Conservation (phyloP, 2,888 invertebrate genomes). For the Cantharis lateralis region DNA sequence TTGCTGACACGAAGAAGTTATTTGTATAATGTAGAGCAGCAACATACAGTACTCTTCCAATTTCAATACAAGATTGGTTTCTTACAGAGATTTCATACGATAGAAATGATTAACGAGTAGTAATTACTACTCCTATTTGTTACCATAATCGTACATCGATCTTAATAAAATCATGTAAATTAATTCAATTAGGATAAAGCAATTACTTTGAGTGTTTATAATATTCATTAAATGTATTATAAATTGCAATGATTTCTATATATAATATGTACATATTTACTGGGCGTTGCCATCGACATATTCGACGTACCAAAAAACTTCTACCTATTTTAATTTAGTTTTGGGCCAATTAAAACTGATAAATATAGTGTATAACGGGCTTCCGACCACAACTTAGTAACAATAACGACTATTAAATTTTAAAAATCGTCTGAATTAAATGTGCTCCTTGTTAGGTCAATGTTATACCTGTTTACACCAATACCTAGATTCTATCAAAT, state of each 20-base stretch:
- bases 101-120: background rate
- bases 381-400: background rate
- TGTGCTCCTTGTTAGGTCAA: background rate
- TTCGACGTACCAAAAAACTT: background rate
- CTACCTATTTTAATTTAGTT: background rate
- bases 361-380: background rate
- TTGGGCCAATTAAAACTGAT: background rate
- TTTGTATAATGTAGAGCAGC: background rate
- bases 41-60: background rate
- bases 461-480: slow-evolving; percentile 9
- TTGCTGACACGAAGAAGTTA: background rate
- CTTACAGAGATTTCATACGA: background rate
- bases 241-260: background rate
- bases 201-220: background rate
- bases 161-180: background rate
- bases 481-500: slow-evolving; percentile 7
- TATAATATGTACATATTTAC: background rate
- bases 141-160: background rate
- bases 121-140: background rate
- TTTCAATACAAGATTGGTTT: background rate
- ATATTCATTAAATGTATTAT: background rate
- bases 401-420: background rate
- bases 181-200: background rate
- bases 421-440: background rate
- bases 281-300: background rate